phyloP scores from a whole-genome alignment of 2,888 invertebrate genomes.

The Agrypnus murinus region DNA sequence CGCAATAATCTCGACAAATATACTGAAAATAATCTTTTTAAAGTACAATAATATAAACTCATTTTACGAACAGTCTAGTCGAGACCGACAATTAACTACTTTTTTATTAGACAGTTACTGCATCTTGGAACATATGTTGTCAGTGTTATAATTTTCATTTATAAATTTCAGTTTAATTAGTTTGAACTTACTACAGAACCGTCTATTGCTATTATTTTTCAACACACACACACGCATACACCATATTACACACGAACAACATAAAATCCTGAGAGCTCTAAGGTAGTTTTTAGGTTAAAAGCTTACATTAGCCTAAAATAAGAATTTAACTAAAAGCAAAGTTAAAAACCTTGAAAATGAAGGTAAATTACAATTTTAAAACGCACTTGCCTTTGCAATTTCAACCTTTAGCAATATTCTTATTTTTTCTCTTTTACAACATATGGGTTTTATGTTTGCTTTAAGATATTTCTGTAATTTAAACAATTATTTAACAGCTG shows the following conservation, averaged over 20 bases:
- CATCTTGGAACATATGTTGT: slow-evolving; percentile 5
- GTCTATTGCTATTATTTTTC: not conserved
- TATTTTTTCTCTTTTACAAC: too few species aligned
- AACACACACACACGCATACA: too few species aligned
- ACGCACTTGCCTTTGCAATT: too few species aligned
- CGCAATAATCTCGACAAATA: too few species aligned
- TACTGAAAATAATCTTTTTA: too few species aligned
- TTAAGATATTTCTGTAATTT: too few species aligned
- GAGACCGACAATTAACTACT: slow-evolving; percentile 5
- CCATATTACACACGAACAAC: not conserved
- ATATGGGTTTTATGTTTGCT: too few species aligned
- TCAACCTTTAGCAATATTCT: too few species aligned
- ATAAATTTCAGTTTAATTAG: slow-evolving; percentile 20
- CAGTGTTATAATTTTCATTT: not conserved
- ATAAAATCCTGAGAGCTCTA: slow-evolving; percentile 4
- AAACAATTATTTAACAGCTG: too few species aligned
- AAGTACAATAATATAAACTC: too few species aligned
- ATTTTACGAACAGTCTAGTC: too few species aligned
- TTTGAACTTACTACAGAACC: slow-evolving; percentile 20
- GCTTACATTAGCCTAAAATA: not conserved
- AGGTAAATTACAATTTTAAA: too few species aligned
- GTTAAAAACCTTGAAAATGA: not conserved
- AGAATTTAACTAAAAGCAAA: slow-evolving; percentile 30
- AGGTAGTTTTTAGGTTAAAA: slow-evolving; percentile 17
- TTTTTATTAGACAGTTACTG: not conserved